Evolutionary conservation across 2,888 invertebrate genomes (phyloP), one percentile per base, ranked within the genome.

Genomic region (Octodonta nipae): DNA sequence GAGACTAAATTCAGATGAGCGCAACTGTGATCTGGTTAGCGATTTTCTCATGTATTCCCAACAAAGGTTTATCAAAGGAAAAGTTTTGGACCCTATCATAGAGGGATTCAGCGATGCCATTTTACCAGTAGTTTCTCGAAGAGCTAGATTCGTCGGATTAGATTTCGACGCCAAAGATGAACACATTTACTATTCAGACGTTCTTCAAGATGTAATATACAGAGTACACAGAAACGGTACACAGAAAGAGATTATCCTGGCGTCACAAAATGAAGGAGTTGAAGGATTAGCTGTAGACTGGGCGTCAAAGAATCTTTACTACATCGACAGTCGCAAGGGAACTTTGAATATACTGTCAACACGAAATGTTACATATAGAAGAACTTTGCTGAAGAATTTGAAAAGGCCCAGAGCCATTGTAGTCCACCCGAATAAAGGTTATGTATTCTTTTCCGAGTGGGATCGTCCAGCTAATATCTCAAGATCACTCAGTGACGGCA

Each of bases 171-270:
- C 88, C 0, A 67, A 80, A 30, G 84, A 87, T 45, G 78, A 86
- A 50, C 84, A 85, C 50, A 89, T 98, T 43, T 98, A 95, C 61
- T 96, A 93, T 61, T 95, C 95, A 0, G 98, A 98, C 56, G 93
- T 96, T 1, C 70, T 93, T 12, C 86, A 92, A 63, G 89, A 93
- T 58, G 92, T 92, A 0, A 92, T 92, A 42, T 88, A 89, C 58
- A 65, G 82, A 13, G 79, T 84, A 0, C 80, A 80, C 48, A 69
- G 80, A 38, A 83, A 82, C 47, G 83, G 83, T 27, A 78, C 81
- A 0, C 74, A 80, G 0, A 72, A 79, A 14, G 88, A 89, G 62
- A 89, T 88, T 34, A 89, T 95, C 0, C 60, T 93, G 20, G 91
- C 93, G 1, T 91, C 91, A 1, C 92, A 93, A 56, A 93, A 95